Evolutionary conservation across 2,888 invertebrate genomes (phyloP).

Genomic region (Achlya flavicornis): DNA sequence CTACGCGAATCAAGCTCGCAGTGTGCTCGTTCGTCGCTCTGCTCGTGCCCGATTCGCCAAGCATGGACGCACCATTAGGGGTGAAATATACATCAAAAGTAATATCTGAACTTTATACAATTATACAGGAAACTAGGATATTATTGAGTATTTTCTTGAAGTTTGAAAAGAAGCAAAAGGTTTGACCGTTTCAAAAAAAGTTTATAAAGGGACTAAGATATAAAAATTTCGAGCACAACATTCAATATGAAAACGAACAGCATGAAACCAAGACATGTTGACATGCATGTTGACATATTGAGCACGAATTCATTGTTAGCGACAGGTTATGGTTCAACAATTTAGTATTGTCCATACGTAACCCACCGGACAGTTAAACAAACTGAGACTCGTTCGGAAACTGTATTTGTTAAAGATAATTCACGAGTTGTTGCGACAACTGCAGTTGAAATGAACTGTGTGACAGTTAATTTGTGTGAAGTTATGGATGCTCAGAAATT

Average conservation of each 20-base stretch:
- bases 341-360: slow-evolving; percentile 9
- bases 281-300: background rate
- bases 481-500: background rate
- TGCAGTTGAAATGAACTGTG: slow-evolving; percentile 3
- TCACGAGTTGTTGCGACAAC: background rate
- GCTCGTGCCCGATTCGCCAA: too few species aligned
- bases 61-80: too few species aligned
- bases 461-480: slow-evolving; percentile 13
- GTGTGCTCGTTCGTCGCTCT: too few species aligned
- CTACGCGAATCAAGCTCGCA: too few species aligned
- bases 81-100: too few species aligned
- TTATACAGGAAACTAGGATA: too few species aligned
- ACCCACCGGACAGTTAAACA: slow-evolving; percentile 19
- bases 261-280: background rate
- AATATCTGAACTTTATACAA: too few species aligned
- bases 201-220: background rate
- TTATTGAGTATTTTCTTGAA: too few species aligned
- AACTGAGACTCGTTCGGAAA: slow-evolving; percentile 19
- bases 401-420: slow-evolving; percentile 14
- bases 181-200: too few species aligned
- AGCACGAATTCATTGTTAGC: slow-evolving; percentile 1
- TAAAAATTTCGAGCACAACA: background rate
- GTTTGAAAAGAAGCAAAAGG: too few species aligned
- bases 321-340: slow-evolving; percentile 1
- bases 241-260: background rate